A percentile compares a stretch with the other conserved stretches of the same genome.
Evolutionary conservation across 2,888 invertebrate genomes (phyloP).

Genomic region (Anoncus sp.): DNA sequence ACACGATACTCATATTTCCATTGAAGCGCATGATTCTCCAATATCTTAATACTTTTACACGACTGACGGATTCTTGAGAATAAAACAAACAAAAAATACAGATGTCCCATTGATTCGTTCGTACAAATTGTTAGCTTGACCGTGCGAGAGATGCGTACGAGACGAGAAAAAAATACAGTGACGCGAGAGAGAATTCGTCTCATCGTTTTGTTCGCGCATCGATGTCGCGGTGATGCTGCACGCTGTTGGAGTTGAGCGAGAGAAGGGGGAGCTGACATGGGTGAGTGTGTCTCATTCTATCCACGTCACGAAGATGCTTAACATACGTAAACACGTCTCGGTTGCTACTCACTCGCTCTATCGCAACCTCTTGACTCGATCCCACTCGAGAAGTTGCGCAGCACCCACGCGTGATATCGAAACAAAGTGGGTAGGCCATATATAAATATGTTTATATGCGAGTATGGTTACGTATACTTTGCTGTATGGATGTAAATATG

Average conservation of each 20-base stretch:
- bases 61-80: conserved; percentile 46
- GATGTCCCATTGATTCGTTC: conserved; percentile 51
- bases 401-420: conserved; percentile 58
- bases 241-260: conserved; percentile 19
- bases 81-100: conserved; percentile 52
- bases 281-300: conserved; percentile 23
- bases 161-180: conserved; percentile 5
- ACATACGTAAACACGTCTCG: conserved; percentile 64
- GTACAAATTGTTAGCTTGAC: conserved; percentile 29
- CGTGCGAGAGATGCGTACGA: conserved; percentile 16
- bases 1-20: conserved; percentile 14
- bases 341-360: conserved; percentile 52
- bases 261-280: conserved; percentile 10
- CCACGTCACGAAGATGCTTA: conserved; percentile 62
- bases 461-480: too few relatives aligned
- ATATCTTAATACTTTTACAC: conserved; percentile 33
- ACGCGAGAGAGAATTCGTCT: conserved; percentile 5
- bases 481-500: too few relatives aligned
- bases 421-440: conserved; percentile 33
- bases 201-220: conserved; percentile 52
- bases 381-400: conserved; percentile 56
- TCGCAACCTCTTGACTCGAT: conserved; percentile 58
- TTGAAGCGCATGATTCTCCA: background rate
- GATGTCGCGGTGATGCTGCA: conserved; percentile 49
- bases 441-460: too few relatives aligned